Evolutionary conservation across 2,888 invertebrate genomes (phyloP).

Genomic region (Trichopria drosophilae): DNA sequence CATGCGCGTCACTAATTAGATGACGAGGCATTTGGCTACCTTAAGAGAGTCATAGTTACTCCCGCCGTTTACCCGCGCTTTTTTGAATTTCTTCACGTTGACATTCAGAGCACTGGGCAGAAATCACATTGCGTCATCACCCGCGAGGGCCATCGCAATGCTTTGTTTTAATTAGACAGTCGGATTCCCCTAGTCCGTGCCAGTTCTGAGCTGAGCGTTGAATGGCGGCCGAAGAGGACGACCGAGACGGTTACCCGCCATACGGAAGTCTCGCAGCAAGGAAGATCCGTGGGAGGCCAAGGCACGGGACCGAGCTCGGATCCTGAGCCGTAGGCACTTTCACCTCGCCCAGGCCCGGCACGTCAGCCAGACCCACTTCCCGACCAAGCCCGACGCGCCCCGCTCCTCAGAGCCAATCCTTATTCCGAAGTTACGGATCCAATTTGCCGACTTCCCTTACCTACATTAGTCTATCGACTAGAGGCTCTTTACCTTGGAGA

Average conservation of each 20-base stretch:
- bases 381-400: conserved; percentile 65
- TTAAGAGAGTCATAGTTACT: conserved; percentile 51
- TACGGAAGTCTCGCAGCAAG: conserved; percentile 40
- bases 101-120: conserved; percentile 68
- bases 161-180: conserved; percentile 54
- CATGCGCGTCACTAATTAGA: conserved; percentile 38
- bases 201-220: conserved; percentile 60
- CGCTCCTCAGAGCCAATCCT: conserved; percentile 75
- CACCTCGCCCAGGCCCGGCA: conserved; percentile 44
- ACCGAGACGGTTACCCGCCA: conserved; percentile 33
- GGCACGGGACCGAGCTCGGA: conserved; percentile 58
- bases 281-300: conserved; percentile 55
- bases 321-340: conserved; percentile 38
- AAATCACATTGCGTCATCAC: conserved; percentile 69
- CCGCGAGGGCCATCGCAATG: conserved; percentile 67
- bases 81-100: conserved; percentile 68
- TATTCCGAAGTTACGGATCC: conserved; percentile 70
- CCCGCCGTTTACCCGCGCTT: conserved; percentile 67
- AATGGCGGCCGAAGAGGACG: conserved; percentile 59
- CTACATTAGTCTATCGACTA: conserved; percentile 71
- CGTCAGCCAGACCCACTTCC: conserved; percentile 53
- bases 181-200: conserved; percentile 62
- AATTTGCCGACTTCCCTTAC: conserved; percentile 72
- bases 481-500: conserved; percentile 73
- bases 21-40: conserved; percentile 36